Percentiles rank a stretch among this genome's conserved stretches.
These are phyloP conservation scores for Sphaeridia pumilis DNA, from an alignment of 2,888 invertebrate genomes.

Conservation along the genomic window DNA sequence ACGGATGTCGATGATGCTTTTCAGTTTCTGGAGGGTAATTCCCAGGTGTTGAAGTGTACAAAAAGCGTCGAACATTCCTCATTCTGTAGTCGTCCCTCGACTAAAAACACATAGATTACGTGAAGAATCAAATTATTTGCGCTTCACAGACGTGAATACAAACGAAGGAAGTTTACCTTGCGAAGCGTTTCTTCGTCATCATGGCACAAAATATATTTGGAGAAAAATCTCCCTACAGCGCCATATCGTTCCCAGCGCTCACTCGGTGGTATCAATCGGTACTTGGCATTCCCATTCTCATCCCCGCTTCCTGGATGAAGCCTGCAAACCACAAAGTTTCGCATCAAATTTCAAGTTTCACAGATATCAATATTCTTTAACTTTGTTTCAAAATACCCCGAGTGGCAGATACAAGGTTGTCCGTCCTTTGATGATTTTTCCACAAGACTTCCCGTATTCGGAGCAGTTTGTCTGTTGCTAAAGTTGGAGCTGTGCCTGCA, in stretches of 20 bases:
- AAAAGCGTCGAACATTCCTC: conserved; percentile 33
- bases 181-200: conserved; percentile 25
- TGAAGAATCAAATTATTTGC: neutral
- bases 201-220: conserved; percentile 33
- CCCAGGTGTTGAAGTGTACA: conserved; percentile 29
- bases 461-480: conserved; percentile 74
- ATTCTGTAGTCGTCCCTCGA: conserved; percentile 33
- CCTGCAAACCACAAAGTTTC: conserved; percentile 19
- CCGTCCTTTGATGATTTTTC: conserved; percentile 54
- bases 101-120: too few relatives aligned
- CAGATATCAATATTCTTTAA: too few relatives aligned
- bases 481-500: conserved; percentile 77
- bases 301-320: conserved; percentile 33
- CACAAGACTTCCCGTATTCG: conserved; percentile 70
- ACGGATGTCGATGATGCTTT: conserved; percentile 59
- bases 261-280: conserved; percentile 27
- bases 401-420: conserved; percentile 49
- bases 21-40: conserved; percentile 27
- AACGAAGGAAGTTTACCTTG: conserved; percentile 21
- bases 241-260: conserved; percentile 29
- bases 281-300: conserved; percentile 35
- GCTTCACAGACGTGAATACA: too few relatives aligned
- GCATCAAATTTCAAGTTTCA: too few relatives aligned
- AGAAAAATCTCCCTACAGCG: conserved; percentile 32
- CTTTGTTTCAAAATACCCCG: conserved; percentile 28